Evolutionary conservation across 2,888 invertebrate genomes (phyloP), one percentile per base, ranked within the genome.

Genomic region (Dasysyrphus albostriatus): DNA sequence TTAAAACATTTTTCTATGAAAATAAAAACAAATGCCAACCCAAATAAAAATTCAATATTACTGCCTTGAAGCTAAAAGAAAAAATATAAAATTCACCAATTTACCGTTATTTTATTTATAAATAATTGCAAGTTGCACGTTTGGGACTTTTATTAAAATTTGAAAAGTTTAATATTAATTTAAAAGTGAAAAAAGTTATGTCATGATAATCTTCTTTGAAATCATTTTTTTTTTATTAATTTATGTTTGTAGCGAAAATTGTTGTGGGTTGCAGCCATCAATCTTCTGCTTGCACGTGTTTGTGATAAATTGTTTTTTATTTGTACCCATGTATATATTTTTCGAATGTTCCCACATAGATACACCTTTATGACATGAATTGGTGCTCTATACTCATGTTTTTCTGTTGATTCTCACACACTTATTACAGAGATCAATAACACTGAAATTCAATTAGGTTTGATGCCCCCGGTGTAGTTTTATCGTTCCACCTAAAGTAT

Each of bases 401-500:
- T 29, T 65, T 7, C 32, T 56, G 29, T 32, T 47, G 14, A 70
- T 34, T 14, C 3, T 51, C 5, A 14, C 24, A 32, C 32, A n/a
- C 19, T 67, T 51, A 14, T 54, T 63, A 5, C 2, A 10, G 19
- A 56, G 63, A 61, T 74, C 59, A 59, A 61, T 69, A 69, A 42
- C 80, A 69, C 44, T 74, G 32, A 65, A 47, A 58, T n/a, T 58
- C 39, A 73, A 49, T 73, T 44, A 51, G 34, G 32, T 19, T 49
- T 59, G 24, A 67, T 47, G 39, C 56, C 37, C 12, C 56, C 4
- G 49, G 59, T 32, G 59, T 32, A 12, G 72, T 63, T 24, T 14
- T 47, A 32, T 54, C 39, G 32, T 67, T 10, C 42, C 5, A 65
- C 8, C 6, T 34, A 16, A 37, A 7, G 10, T 37, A 29, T 56